Conservation (phyloP, 2,113 vertebrate genomes). For the Rhizomys pruinosus region DNA sequence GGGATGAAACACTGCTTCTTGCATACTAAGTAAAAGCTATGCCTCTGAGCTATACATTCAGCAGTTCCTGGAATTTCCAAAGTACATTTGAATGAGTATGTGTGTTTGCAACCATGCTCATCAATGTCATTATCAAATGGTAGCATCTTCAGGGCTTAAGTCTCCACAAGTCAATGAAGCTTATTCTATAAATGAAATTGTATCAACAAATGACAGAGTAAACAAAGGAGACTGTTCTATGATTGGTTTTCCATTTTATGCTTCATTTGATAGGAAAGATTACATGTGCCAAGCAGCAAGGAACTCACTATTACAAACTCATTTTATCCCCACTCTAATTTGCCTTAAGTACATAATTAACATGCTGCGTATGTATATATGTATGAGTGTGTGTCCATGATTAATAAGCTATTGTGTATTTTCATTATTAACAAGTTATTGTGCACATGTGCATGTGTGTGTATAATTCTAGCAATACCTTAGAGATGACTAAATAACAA, state of each 20-base stretch:
- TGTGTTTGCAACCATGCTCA: too few species aligned
- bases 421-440: background rate
- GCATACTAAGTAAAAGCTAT: background rate
- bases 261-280: background rate
- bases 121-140: background rate
- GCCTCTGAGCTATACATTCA: background rate
- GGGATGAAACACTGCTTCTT: rapidly evolving
- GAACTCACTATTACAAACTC: background rate
- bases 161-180: rapidly evolving
- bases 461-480: background rate
- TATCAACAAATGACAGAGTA: background rate
- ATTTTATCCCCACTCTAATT: background rate
- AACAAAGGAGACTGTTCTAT: background rate
- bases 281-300: background rate
- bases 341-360: background rate
- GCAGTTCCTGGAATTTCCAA: too few species aligned
- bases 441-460: background rate
- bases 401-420: background rate
- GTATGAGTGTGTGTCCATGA: background rate
- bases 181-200: background rate
- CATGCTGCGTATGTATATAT: background rate
- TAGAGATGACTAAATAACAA: background rate
- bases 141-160: background rate
- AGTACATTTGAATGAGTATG: background rate
- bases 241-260: background rate